Evolutionary conservation across 2,797 vertebrate genomes (phyloP).

Genomic region (Galagoides demidoff): DNA sequence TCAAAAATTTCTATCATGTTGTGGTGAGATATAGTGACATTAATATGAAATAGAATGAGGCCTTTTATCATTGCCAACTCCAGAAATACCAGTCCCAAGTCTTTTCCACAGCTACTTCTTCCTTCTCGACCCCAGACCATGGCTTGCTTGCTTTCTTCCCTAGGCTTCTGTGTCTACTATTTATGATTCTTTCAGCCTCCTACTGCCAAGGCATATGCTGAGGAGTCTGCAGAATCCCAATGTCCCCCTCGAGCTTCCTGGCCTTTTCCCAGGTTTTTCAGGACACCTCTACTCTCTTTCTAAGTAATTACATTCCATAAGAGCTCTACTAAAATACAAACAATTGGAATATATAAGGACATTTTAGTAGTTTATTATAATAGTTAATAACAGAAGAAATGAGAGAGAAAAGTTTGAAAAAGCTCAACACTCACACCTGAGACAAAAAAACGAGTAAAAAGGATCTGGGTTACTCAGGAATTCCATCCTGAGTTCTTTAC

Average conservation of each 20-base stretch:
- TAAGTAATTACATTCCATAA: conserved; percentile 31
- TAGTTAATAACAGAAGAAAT: conserved; percentile 50
- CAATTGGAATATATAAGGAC: background rate
- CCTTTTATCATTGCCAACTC: background rate
- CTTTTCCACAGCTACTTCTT: background rate
- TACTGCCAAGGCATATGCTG: background rate
- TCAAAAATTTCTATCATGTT: background rate
- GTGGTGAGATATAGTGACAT: background rate
- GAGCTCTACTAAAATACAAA: conserved; percentile 47
- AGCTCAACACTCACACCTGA: conserved; percentile 19
- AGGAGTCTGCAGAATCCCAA: conserved; percentile 35
- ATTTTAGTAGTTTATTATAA: conserved; percentile 33
- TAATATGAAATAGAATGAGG: conserved; percentile 1
- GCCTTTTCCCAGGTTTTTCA: conserved; percentile 2
- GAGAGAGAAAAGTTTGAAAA: conserved; percentile 1
- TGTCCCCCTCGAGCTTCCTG: background rate
- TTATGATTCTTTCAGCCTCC: background rate
- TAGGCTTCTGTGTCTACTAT: background rate
- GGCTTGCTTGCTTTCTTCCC: background rate
- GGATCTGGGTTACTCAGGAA: background rate
- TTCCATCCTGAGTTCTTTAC: background rate
- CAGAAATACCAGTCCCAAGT: background rate
- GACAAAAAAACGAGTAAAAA: conserved; percentile 7
- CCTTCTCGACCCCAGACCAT: background rate
- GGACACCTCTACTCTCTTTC: background rate